A percentile compares a stretch with the other conserved stretches of the same genome.
Conservation (phyloP, 2,888 invertebrate species). For the Trissolcus brochymenae region DNA sequence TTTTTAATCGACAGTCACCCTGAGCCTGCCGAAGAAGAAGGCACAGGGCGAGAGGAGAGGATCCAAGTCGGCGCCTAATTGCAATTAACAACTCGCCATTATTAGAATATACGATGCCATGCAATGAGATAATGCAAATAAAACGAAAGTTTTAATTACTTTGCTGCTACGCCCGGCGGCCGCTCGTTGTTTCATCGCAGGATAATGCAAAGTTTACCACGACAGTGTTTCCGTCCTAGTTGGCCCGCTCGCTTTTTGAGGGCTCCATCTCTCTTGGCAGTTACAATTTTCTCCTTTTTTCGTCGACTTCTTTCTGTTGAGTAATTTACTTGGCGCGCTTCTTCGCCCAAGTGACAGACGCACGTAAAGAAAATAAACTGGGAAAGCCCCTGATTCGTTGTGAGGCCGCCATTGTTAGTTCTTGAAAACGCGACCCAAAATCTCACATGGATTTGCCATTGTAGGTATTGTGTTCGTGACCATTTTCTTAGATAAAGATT, state of each 20-base stretch:
- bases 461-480: too few relatives aligned
- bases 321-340: conserved; percentile 49
- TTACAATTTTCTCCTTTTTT: conserved; percentile 20
- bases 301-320: conserved; percentile 31
- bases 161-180: conserved; percentile 71
- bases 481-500: too few relatives aligned
- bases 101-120: conserved; percentile 75
- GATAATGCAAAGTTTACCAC: conserved; percentile 75
- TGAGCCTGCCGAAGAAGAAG: conserved; percentile 34
- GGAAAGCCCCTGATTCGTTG: too few relatives aligned
- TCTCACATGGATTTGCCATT: too few relatives aligned
- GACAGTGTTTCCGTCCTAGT: conserved; percentile 64
- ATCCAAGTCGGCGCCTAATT: conserved; percentile 71
- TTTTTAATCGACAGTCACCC: conserved; percentile 7
- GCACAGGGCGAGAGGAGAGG: conserved; percentile 35
- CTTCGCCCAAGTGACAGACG: conserved; percentile 37
- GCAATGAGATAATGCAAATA: conserved; percentile 76
- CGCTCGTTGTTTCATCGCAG: conserved; percentile 72
- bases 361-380: conserved; percentile 13
- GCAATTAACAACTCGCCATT: conserved; percentile 76
- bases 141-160: conserved; percentile 76
- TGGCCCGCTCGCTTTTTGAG: conserved; percentile 14
- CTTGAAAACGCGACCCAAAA: too few relatives aligned
- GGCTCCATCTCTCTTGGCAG: not conserved
- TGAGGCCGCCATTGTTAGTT: too few relatives aligned